Conservation (phyloP, 2,113 vertebrate genomes). For the Halcyon malimbica region DNA sequence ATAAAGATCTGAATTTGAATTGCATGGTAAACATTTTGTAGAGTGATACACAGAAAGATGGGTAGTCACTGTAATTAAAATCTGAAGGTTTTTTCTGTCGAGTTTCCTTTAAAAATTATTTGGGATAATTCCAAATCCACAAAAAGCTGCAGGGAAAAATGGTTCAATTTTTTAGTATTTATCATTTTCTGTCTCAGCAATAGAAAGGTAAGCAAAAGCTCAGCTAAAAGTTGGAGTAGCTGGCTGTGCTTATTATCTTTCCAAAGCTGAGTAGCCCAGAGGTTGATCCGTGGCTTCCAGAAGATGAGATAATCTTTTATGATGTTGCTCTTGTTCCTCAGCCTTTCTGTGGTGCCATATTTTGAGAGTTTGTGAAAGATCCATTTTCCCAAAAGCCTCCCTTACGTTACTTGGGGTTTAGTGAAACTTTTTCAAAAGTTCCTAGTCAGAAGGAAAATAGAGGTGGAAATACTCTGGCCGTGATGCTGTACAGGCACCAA, state of each 20-base stretch:
- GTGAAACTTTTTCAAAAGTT: not conserved
- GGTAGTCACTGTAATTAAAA: not conserved
- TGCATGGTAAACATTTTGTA: fast-evolving
- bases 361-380: not conserved
- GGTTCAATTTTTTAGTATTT: not conserved
- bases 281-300: not conserved
- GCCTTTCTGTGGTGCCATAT: not conserved
- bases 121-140: not conserved
- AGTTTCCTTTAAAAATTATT: not conserved
- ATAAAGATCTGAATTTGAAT: not conserved
- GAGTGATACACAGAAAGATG: not conserved
- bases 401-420: not conserved
- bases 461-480: not conserved
- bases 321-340: not conserved
- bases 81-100: not conserved
- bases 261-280: not conserved
- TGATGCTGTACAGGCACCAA: not conserved
- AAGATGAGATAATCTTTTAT: not conserved
- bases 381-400: not conserved
- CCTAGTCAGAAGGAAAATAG: not conserved
- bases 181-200: not conserved
- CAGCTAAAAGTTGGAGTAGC: not conserved
- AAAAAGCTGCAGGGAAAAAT: not conserved
- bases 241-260: not conserved
- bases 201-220: not conserved